phyloP scores from a whole-genome alignment of 2,888 invertebrate species.

The Cancer borealis region DNA sequence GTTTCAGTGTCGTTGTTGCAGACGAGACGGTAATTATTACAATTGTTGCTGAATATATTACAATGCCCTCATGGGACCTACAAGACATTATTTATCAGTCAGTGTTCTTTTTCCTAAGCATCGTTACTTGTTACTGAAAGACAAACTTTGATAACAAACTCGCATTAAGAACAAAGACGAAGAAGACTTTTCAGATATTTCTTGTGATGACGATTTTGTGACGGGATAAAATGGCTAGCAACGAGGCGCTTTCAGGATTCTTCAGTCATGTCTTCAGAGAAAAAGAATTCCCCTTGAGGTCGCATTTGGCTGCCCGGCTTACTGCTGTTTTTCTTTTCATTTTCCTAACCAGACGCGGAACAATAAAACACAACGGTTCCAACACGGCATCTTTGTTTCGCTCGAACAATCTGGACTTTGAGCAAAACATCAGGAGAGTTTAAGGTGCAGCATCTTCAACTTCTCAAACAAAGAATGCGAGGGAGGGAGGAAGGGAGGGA shows the following conservation, averaged over 20 bases:
- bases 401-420: conserved; percentile 45
- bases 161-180: not conserved
- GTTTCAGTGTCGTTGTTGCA: not conserved
- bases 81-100: not conserved
- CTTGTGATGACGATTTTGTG: not conserved
- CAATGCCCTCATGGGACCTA: not conserved
- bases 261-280: not conserved
- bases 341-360: conserved; percentile 30
- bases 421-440: conserved; percentile 45
- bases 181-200: not conserved
- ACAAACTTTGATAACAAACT: not conserved
- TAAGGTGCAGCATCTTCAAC: conserved; percentile 45
- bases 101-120: not conserved
- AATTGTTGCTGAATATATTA: not conserved
- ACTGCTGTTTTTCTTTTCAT: conserved; percentile 10
- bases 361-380: conserved; percentile 41
- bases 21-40: conserved; percentile 21
- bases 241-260: not conserved
- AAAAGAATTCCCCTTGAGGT: not conserved
- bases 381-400: conserved; percentile 45
- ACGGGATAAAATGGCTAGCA: not conserved
- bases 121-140: not conserved
- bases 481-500: conserved; percentile 48
- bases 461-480: conserved; percentile 28
- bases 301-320: conserved; percentile 7